Percentiles rank a stretch among this genome's conserved stretches.
phyloP scores from a whole-genome alignment of 2,113 vertebrate species.

The Podarcis cretensis region DNA sequence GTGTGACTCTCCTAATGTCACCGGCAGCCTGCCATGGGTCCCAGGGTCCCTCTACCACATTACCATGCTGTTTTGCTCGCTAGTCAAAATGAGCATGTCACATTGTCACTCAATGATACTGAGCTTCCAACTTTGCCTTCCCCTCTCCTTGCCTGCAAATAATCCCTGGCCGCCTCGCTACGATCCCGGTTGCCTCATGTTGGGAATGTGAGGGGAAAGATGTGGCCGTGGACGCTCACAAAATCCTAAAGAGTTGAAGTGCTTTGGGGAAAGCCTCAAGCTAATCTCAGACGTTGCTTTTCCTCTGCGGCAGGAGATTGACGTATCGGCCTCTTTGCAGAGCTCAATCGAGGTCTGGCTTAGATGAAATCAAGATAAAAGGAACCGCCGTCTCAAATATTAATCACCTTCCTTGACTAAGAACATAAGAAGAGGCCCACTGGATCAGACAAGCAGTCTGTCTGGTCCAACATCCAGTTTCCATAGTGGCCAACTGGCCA shows the following conservation, averaged over 20 bases:
- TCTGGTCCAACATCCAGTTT: not conserved
- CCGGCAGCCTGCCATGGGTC: not conserved
- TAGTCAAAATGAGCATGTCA: not conserved
- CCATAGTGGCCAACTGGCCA: not conserved
- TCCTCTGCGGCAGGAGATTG: not conserved
- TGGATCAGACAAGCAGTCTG: not conserved
- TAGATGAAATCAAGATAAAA: not conserved
- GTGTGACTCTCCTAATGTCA: constrained; percentile 1
- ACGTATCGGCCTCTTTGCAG: not conserved
- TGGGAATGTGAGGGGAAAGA: not conserved
- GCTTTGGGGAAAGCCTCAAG: not conserved
- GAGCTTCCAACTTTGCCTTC: not conserved
- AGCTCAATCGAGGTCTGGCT: not conserved
- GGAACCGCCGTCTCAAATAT: not conserved
- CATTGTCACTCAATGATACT: not conserved
- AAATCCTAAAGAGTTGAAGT: not conserved
- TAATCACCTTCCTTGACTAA: not conserved
- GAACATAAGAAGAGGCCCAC: not conserved
- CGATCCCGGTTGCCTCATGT: not conserved
- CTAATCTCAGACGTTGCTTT: not conserved
- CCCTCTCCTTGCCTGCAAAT: not conserved
- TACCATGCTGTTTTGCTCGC: not conserved
- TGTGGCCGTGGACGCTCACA: not conserved
- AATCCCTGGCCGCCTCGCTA: not conserved
- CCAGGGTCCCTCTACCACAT: not conserved